A percentile compares a stretch with the other conserved stretches of the same genome.
Conservation (phyloP, 2,797 vertebrate species). For the Chelidonichthys spinosus region DNA sequence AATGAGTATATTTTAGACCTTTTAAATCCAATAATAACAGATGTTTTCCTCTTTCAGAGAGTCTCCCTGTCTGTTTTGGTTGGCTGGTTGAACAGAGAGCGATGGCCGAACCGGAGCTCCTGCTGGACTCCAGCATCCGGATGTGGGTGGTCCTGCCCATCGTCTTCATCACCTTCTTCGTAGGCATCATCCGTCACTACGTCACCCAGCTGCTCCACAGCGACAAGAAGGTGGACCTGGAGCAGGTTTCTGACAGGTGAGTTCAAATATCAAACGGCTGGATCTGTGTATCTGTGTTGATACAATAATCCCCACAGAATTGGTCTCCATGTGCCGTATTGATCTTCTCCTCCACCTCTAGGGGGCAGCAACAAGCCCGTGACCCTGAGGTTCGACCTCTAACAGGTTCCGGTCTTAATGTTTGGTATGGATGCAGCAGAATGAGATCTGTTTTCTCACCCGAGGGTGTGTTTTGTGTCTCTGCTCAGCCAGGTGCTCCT, state of each 20-base stretch:
- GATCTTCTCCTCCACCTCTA: too few species aligned
- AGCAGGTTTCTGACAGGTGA: constrained; percentile 88
- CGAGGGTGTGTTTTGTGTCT: neutral
- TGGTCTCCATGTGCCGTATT: too few species aligned
- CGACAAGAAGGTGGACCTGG: constrained; percentile 85
- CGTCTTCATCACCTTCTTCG: constrained; percentile 87
- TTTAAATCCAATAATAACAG: neutral
- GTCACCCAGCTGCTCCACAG: constrained; percentile 86
- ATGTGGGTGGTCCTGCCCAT: constrained; percentile 90
- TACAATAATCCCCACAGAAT: too few species aligned
- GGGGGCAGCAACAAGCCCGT: too few species aligned
- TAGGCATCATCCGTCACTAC: constrained; percentile 87
- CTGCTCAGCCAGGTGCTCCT: constrained; percentile 81
- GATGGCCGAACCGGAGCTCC: constrained; percentile 86
- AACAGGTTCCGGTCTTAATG: neutral
- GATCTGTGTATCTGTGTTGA: too few species aligned
- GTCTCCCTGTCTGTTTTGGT: neutral
- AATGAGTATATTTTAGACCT: neutral
- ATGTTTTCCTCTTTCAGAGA: neutral
- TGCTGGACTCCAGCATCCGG: constrained; percentile 88
- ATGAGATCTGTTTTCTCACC: neutral
- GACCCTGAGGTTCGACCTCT: neutral
- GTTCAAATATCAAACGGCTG: neutral
- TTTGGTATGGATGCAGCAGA: neutral
- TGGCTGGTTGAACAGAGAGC: constrained; percentile 19